These are phyloP conservation scores for Paralvinella palmiformis DNA, from an alignment of 1,140 invertebrate genomes.

Conservation along the genomic window DNA sequence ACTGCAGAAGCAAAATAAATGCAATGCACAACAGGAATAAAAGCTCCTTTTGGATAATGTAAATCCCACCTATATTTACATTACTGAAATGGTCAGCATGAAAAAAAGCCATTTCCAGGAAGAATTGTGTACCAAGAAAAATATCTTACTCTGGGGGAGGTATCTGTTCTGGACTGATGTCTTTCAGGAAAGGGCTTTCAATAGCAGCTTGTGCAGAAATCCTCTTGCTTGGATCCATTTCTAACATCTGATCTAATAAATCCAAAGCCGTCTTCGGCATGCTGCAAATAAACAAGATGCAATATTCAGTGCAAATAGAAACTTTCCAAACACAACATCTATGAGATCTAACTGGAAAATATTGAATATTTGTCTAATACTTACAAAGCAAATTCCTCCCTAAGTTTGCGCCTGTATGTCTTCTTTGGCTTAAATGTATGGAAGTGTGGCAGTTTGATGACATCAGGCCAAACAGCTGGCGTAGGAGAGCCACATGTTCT, in stretches of 20 bases:
- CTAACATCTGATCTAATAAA: constrained; percentile 92
- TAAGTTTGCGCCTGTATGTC: constrained; percentile 74
- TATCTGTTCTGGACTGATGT: constrained; percentile 75
- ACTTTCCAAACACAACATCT: not conserved
- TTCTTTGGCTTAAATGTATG: constrained; percentile 88
- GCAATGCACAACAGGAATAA: constrained; percentile 13
- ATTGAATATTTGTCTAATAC: constrained; percentile 17
- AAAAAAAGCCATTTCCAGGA: no score
- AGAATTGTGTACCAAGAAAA: no score
- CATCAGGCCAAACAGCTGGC: constrained; percentile 95
- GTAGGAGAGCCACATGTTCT: constrained; percentile 90
- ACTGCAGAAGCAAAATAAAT: constrained; percentile 55
- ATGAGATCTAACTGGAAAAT: not conserved
- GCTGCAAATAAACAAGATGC: constrained; percentile 37
- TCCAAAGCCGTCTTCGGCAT: constrained; percentile 86
- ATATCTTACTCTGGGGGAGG: constrained; percentile 59
- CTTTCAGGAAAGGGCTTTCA: constrained; percentile 87
- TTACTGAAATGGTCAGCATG: no score
- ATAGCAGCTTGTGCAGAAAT: constrained; percentile 93
- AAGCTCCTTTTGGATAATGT: no score
- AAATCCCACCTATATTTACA: no score
- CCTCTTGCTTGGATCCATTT: constrained; percentile 86
- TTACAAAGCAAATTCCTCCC: constrained; percentile 83
- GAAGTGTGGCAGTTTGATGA: constrained; percentile 89
- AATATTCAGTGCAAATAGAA: not conserved